phyloP scores from a whole-genome alignment of 2,888 invertebrate genomes.

The Torymus texanus region DNA sequence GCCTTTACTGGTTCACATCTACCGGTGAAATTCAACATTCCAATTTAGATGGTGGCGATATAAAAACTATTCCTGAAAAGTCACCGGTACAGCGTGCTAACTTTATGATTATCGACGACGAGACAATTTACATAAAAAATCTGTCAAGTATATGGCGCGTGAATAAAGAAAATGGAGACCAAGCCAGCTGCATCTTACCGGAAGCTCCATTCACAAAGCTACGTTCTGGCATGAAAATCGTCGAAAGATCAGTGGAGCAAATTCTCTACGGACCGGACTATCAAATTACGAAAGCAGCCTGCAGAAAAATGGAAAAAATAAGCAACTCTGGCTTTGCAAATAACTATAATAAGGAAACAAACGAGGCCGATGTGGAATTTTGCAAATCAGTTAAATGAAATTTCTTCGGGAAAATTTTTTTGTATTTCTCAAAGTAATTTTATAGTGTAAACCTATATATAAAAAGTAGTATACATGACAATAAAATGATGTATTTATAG shows the following conservation, averaged over 20 bases:
- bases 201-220: neutral
- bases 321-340: too few relatives aligned
- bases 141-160: conserved; percentile 7
- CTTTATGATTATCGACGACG: neutral
- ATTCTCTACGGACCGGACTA: neutral
- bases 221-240: neutral
- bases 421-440: too few relatives aligned
- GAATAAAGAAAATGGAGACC: neutral
- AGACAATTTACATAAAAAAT: conserved; percentile 9
- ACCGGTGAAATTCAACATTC: neutral
- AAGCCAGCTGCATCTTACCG: neutral
- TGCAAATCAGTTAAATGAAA: too few relatives aligned
- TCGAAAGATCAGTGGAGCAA: neutral
- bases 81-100: neutral
- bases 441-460: too few relatives aligned
- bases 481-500: too few relatives aligned
- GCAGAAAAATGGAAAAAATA: too few relatives aligned
- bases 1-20: neutral
- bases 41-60: neutral
- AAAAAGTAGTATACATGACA: too few relatives aligned
- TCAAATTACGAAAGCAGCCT: neutral
- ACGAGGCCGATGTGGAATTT: too few relatives aligned
- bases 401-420: too few relatives aligned
- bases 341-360: too few relatives aligned
- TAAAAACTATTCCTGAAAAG: neutral